Percentiles rank a stretch among this genome's conserved stretches.
These are phyloP conservation scores for Cancer borealis DNA, from an alignment of 2,888 invertebrate species.

Conservation along the genomic window DNA sequence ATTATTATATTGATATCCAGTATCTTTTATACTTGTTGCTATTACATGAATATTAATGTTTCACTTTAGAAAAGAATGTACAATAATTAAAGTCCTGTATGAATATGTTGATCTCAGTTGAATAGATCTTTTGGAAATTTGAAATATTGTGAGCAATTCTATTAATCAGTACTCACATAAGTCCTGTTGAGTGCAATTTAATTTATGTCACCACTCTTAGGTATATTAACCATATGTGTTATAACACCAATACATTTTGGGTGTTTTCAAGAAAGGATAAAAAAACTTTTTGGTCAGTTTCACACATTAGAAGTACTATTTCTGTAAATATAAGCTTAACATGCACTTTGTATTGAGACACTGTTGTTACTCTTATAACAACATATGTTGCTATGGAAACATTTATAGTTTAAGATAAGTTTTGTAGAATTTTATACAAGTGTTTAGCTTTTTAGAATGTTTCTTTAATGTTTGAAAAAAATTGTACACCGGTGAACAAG, in stretches of 20 bases:
- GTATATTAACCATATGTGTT: background rate
- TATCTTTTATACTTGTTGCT: constrained; percentile 31
- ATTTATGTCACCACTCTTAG: background rate
- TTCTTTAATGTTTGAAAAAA: constrained; percentile 34
- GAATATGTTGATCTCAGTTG: background rate
- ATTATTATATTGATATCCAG: background rate
- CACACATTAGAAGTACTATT: background rate
- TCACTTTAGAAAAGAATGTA: background rate
- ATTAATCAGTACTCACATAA: background rate
- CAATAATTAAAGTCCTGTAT: background rate
- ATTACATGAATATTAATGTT: background rate
- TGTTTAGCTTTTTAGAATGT: constrained; percentile 56
- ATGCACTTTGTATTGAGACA: constrained; percentile 28
- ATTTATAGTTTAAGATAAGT: constrained; percentile 54
- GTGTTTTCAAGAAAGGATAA: background rate
- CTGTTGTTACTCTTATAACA: constrained; percentile 56
- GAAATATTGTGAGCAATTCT: background rate
- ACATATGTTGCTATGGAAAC: constrained; percentile 40
- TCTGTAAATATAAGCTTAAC: constrained; percentile 51
- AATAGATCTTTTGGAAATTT: background rate
- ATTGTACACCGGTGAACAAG: background rate
- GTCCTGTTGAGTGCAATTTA: background rate
- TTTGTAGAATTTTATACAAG: constrained; percentile 69
- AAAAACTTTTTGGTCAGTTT: background rate
- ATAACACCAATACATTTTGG: background rate